These are phyloP conservation scores for Pangasius macronema DNA, from an alignment of 2,797 vertebrate species.

Conservation along the genomic window DNA sequence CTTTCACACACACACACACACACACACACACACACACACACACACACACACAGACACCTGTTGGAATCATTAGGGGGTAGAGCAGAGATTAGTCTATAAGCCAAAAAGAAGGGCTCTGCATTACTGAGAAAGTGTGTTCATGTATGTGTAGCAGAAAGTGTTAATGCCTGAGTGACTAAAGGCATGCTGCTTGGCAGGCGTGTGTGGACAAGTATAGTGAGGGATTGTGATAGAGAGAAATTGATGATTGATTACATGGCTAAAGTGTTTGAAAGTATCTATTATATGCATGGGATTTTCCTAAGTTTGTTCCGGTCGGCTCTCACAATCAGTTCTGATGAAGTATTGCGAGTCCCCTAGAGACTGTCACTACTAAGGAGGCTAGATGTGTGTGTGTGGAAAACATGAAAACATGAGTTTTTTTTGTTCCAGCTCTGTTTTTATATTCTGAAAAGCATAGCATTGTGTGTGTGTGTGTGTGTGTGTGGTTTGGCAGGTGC, in stretches of 20 bases:
- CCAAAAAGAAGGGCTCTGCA: slow-evolving; percentile 54
- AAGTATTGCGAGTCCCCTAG: background rate
- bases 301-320: background rate
- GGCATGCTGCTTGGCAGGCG: slow-evolving; percentile 29
- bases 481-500: slow-evolving; percentile 67
- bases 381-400: slow-evolving; percentile 1
- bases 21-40: slow-evolving; percentile 44
- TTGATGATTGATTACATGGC: slow-evolving; percentile 6
- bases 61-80: slow-evolving; percentile 61
- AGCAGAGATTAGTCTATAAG: slow-evolving; percentile 24
- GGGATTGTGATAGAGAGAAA: background rate
- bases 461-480: background rate
- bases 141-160: slow-evolving; percentile 34
- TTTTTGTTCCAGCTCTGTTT: slow-evolving; percentile 10
- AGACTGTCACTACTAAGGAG: background rate
- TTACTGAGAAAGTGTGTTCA: slow-evolving; percentile 25
- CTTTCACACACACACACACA: slow-evolving; percentile 50
- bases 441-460: slow-evolving; percentile 23
- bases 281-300: slow-evolving; percentile 3
- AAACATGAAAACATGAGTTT: slow-evolving; percentile 16
- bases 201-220: slow-evolving; percentile 12
- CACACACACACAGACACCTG: slow-evolving; percentile 67
- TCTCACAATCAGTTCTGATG: background rate
- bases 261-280: slow-evolving; percentile 29
- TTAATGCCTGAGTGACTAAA: slow-evolving; percentile 38